These are phyloP conservation scores for Bryconaethiops microstoma DNA, from an alignment of 2,797 vertebrate genomes.

Conservation along the genomic window DNA sequence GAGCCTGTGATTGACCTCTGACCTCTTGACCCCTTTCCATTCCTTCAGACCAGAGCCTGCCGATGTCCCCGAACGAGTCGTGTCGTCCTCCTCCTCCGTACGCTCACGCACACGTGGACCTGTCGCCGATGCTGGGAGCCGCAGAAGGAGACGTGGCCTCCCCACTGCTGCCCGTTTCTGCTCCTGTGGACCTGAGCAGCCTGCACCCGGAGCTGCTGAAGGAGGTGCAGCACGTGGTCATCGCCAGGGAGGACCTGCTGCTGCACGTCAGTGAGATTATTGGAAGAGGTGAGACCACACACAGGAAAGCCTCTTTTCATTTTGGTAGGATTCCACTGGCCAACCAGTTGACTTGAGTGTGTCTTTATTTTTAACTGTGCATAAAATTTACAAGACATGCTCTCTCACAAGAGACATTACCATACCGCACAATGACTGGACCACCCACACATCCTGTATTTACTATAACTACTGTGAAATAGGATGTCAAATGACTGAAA, in stretches of 20 bases:
- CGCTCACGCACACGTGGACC: conserved; percentile 83
- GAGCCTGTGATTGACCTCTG: conserved; percentile 62
- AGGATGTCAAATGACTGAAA: too few species aligned
- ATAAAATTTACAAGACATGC: too few species aligned
- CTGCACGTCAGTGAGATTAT: conserved; percentile 94
- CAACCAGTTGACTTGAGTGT: too few species aligned
- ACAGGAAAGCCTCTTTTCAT: background rate
- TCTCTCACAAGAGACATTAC: too few species aligned
- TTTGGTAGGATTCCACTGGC: background rate
- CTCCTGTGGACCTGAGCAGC: conserved; percentile 90
- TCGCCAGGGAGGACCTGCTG: conserved; percentile 88
- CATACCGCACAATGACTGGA: too few species aligned
- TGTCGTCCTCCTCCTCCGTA: conserved; percentile 81
- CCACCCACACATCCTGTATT: too few species aligned
- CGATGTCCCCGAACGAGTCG: conserved; percentile 87
- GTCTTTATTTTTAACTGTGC: too few species aligned
- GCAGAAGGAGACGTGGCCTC: conserved; percentile 90
- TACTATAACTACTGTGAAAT: too few species aligned
- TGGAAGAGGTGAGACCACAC: conserved; percentile 87
- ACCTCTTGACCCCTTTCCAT: conserved; percentile 44
- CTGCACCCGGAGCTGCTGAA: conserved; percentile 94
- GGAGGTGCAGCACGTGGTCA: conserved; percentile 95
- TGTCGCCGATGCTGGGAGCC: conserved; percentile 85
- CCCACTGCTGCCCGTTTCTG: conserved; percentile 86
- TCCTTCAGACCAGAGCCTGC: conserved; percentile 87